Evolutionary conservation across 2,797 vertebrate genomes (phyloP).

Genomic region (Danio albolineatus): DNA sequence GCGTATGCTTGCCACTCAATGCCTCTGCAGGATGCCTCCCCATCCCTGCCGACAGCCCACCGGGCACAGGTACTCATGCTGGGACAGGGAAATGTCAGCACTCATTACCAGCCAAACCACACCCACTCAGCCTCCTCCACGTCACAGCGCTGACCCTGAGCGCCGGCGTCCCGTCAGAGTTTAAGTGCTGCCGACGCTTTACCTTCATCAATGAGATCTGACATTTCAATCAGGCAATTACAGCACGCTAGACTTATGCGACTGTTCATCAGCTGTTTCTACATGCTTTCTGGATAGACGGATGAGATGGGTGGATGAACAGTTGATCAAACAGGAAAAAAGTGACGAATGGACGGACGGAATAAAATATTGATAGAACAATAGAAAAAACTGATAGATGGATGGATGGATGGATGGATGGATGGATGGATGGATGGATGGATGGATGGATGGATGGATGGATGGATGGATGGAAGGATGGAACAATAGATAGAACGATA

Average conservation of each 20-base stretch:
- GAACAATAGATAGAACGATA: too few relatives aligned
- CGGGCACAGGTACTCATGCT: conserved; percentile 72
- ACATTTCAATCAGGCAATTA: conserved; percentile 10
- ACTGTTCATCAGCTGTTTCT: neutral
- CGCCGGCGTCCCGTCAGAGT: conserved; percentile 4
- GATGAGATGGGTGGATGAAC: too few relatives aligned
- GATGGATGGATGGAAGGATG: too few relatives aligned
- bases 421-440: too few relatives aligned
- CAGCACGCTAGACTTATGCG: neutral
- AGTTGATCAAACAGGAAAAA: too few relatives aligned
- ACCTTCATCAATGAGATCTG: neutral
- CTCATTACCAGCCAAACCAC: conserved; percentile 71
- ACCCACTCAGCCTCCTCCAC: conserved; percentile 42
- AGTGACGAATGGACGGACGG: too few relatives aligned
- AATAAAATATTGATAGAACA: too few relatives aligned
- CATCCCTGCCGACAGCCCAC: conserved; percentile 66
- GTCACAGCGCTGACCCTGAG: conserved; percentile 16
- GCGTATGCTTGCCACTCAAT: conserved; percentile 38
- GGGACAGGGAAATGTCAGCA: conserved; percentile 80
- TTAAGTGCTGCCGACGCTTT: neutral
- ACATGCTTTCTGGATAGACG: neutral
- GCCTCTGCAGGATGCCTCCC: conserved; percentile 67
- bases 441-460: neutral
- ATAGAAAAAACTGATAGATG: too few relatives aligned
- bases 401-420: too few relatives aligned